A percentile compares a stretch with the other conserved stretches of the same genome.
phyloP scores from a whole-genome alignment of 2,113 vertebrate genomes.

The Tupaia tana region DNA sequence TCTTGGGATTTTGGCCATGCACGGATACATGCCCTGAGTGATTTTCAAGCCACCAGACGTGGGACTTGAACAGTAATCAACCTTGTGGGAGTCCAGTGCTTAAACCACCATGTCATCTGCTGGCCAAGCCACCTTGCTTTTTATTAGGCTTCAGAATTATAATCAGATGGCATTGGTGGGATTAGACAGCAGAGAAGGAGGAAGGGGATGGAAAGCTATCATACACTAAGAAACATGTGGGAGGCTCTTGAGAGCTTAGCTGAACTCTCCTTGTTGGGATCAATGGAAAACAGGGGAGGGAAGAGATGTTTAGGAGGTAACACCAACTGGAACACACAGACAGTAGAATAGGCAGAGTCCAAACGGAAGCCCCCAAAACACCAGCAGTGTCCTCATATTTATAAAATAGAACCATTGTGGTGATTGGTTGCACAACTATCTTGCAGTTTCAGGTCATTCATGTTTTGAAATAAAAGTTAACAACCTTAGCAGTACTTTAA shows the following conservation, averaged over 20 bases:
- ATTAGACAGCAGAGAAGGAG: neutral
- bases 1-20: too few relatives aligned
- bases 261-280: neutral
- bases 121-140: neutral
- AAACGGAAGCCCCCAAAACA: neutral
- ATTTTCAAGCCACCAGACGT: too few relatives aligned
- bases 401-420: neutral
- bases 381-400: neutral
- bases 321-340: neutral
- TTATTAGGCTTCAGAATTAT: neutral
- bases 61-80: too few relatives aligned
- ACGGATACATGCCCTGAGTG: too few relatives aligned
- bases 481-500: conserved; percentile 5
- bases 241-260: neutral
- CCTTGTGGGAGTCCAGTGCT: too few relatives aligned
- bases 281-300: neutral
- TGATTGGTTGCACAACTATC: neutral
- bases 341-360: rapidly evolving
- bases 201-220: neutral
- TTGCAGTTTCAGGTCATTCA: conserved; percentile 8
- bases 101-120: too few relatives aligned
- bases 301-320: neutral
- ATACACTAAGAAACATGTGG: neutral
- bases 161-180: neutral
- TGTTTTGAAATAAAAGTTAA: neutral